Evolutionary conservation across 2,113 vertebrate genomes (phyloP).

Genomic region (Forbesichthys papilliferus): DNA sequence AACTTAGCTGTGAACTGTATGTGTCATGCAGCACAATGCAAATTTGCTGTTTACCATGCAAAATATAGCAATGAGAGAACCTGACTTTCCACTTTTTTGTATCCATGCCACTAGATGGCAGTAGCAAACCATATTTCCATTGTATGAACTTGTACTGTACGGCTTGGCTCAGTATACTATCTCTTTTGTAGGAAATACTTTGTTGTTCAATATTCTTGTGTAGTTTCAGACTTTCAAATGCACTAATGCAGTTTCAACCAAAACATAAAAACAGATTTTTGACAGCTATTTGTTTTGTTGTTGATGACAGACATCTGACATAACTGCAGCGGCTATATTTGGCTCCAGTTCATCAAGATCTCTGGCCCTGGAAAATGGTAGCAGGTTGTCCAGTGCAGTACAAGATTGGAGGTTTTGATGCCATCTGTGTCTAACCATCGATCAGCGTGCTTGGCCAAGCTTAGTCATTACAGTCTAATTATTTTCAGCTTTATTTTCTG

Average conservation of each 20-base stretch:
- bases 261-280: background rate
- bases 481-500: constrained; percentile 28
- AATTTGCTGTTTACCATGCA: too few species aligned
- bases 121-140: constrained; percentile 15
- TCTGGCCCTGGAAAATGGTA: constrained; percentile 1
- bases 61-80: background rate
- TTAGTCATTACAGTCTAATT: constrained; percentile 12
- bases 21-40: too few species aligned
- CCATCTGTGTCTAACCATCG: constrained; percentile 13
- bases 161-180: background rate
- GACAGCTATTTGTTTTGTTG: background rate
- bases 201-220: background rate
- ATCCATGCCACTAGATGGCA: constrained; percentile 64
- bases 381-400: background rate
- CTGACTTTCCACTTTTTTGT: background rate
- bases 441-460: constrained; percentile 26
- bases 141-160: too few species aligned
- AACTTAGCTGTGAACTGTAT: too few species aligned
- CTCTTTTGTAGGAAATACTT: background rate
- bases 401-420: background rate
- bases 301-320: background rate
- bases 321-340: background rate
- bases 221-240: background rate
- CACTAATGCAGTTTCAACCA: background rate
- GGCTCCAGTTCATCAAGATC: background rate